Conservation (phyloP, 2,797 vertebrate genomes). For the Knipowitschia caucasica region DNA sequence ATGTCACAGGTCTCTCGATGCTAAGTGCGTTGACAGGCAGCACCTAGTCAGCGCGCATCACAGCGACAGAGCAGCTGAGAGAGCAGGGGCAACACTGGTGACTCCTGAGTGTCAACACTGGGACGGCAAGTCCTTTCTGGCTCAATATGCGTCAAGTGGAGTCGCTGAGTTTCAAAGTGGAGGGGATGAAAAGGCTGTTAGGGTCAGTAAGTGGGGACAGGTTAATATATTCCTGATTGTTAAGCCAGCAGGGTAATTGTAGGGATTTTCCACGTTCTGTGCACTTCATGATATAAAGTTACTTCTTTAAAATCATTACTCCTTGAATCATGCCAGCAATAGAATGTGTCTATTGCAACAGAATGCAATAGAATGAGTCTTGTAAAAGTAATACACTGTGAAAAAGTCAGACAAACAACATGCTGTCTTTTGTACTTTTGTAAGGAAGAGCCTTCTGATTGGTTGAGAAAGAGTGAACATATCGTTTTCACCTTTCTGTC, state of each 20-base stretch:
- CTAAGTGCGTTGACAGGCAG: constrained; percentile 32
- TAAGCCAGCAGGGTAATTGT: constrained; percentile 13
- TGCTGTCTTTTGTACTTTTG: no score
- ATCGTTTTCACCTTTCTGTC: no score
- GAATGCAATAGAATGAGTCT: no score
- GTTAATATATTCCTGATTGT: constrained; percentile 29
- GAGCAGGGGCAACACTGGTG: constrained; percentile 12
- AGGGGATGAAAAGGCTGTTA: constrained; percentile 28
- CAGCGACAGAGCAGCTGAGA: constrained; percentile 11
- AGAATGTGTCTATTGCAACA: no score
- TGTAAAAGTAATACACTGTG: no score
- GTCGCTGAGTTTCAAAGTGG: constrained; percentile 20
- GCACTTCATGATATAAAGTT: neutral
- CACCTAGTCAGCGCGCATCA: constrained; percentile 18
- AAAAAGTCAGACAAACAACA: no score
- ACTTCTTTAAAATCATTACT: neutral
- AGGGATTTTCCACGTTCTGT: neutral
- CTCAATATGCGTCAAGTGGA: constrained; percentile 24
- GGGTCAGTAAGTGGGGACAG: constrained; percentile 45
- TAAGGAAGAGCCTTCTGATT: no score
- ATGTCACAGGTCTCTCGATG: constrained; percentile 31
- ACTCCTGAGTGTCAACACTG: constrained; percentile 18
- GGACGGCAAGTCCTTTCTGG: constrained; percentile 24
- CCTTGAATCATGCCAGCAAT: neutral
- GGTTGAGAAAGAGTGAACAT: no score